Evolutionary conservation across 2,113 vertebrate species (phyloP), one percentile per base, ranked within the genome.

Genomic region (Rhynchopsitta pachyrhyncha): DNA sequence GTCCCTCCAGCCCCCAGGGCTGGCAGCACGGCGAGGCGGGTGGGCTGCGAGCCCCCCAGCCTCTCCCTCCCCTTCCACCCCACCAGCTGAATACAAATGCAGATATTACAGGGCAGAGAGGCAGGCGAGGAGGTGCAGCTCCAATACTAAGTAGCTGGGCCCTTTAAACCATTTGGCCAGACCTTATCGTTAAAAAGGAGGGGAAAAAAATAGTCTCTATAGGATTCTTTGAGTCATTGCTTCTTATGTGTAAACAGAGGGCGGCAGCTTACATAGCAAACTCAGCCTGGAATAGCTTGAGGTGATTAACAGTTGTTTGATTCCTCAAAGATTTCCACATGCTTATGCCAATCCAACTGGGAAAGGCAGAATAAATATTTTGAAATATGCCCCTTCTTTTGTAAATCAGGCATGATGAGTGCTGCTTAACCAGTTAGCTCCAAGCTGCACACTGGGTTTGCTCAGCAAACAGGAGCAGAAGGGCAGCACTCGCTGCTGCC

Each of bases 301-400:
- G 92, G 95, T 97, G 97, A 97, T 97, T 97, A 97, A 96, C 97
- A 96, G 96, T 92, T 96, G 91, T 94, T 96, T 96, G 96, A 97
- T 97, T 97, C 96, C 97, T 97, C 68, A 7, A 94, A 96, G 96
- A 96, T 97, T 97, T 97, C 96, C 96, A 97, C 91, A 92, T 93
- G 97, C 95, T 97, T 97, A 94, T 89, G 95, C 93, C 96, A 96
- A 97, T 96, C 93, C 97, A 97, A 90, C 96, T 96, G 96, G 96
- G 96, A 97, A 92, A 96, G 96, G 92, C 96, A 97, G 97, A 96
- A 97, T 97, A 97, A 97, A 97, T 97, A 97, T 97, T 97, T 96
- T 97, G 96, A 97, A 97, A 97, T 95, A 96, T 96, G 92, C 95
- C 97, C 96, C 92, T 95, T 96, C 96, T 97, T 96, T 97, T 97